A percentile compares a stretch with the other conserved stretches of the same genome.
Conservation (phyloP, 2,888 invertebrate species). For the Dryadula phaetusa region DNA sequence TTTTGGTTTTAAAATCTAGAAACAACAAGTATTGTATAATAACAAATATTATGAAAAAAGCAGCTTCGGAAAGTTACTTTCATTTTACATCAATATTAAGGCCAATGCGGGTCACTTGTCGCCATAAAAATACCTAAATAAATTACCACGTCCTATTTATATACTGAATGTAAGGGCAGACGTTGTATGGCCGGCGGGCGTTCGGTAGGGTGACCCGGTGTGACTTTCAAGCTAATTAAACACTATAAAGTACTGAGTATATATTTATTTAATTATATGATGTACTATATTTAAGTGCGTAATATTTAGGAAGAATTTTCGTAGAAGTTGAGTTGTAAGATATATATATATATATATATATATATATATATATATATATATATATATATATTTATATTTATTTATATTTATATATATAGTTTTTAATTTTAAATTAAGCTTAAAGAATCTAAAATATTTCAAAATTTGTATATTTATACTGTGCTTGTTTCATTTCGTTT, state of each 20-base stretch:
- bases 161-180: constrained; percentile 21
- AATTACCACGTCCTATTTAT: constrained; percentile 18
- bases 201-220: constrained; percentile 5
- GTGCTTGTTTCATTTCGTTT: too few species aligned
- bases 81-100: background rate
- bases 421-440: too few species aligned
- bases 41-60: background rate
- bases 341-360: too few species aligned
- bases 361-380: too few species aligned
- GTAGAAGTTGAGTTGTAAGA: too few species aligned
- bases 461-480: too few species aligned
- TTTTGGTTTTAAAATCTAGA: too few species aligned
- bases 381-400: too few species aligned
- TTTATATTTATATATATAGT: too few species aligned
- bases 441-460: too few species aligned
- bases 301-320: background rate
- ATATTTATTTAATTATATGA: constrained; percentile 13
- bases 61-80: background rate
- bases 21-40: background rate
- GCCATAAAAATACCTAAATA: constrained; percentile 20
- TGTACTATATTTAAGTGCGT: background rate
- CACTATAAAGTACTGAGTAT: constrained; percentile 11
- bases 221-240: constrained; percentile 33
- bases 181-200: constrained; percentile 5
- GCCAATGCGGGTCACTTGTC: constrained; percentile 21